These are phyloP conservation scores for Sebastes trivittatus DNA, from an alignment of 2,797 vertebrate genomes.

Conservation along the genomic window DNA sequence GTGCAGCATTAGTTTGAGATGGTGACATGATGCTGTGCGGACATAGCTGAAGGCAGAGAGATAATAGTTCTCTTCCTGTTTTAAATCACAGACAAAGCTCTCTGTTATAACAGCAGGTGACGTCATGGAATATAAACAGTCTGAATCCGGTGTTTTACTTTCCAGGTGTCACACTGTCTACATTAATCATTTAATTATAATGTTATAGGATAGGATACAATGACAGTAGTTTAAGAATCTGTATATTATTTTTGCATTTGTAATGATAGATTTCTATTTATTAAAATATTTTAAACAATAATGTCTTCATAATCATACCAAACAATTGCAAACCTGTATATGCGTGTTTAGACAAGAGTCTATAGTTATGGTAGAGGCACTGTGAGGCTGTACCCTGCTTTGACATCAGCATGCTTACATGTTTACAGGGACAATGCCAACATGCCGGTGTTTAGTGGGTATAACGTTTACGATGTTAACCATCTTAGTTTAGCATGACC, in stretches of 20 bases:
- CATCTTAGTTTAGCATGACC: no score
- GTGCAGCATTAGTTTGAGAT: slow-evolving; percentile 61
- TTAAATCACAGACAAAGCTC: slow-evolving; percentile 47
- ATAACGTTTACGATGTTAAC: neutral
- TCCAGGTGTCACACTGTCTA: slow-evolving; percentile 7
- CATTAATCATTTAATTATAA: neutral
- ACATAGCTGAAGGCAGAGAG: slow-evolving; percentile 62
- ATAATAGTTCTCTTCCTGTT: slow-evolving; percentile 62
- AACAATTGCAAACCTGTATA: neutral
- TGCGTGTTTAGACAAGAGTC: neutral
- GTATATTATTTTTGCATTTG: neutral
- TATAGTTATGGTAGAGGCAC: neutral
- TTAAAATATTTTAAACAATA: neutral
- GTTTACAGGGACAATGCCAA: neutral
- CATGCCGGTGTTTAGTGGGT: neutral
- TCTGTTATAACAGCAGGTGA: slow-evolving; percentile 56
- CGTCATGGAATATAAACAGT: slow-evolving; percentile 33
- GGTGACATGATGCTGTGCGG: slow-evolving; percentile 68
- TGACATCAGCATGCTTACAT: neutral
- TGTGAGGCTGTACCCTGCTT: neutral
- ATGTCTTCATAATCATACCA: neutral
- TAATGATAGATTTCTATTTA: neutral
- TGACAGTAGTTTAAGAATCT: neutral
- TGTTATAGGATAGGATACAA: neutral
- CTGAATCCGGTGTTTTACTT: slow-evolving; percentile 19